Conservation (phyloP, 2,797 vertebrate species). For the Enteromius anoplus region DNA sequence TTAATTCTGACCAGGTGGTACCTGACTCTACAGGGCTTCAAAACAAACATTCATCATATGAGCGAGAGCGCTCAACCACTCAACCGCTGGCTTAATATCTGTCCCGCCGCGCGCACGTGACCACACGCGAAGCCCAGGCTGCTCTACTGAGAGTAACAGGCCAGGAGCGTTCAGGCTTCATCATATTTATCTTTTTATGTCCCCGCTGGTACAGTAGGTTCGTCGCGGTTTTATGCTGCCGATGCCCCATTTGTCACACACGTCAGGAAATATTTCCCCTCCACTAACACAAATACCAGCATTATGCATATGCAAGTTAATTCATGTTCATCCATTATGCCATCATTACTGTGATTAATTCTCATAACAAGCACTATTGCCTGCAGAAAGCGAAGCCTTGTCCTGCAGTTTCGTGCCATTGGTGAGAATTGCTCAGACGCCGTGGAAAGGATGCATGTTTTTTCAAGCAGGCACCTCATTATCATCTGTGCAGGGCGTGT, state of each 20-base stretch:
- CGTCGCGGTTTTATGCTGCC: neutral
- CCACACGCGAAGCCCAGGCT: neutral
- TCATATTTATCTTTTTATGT: conserved; percentile 25
- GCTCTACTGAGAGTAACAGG: conserved; percentile 9
- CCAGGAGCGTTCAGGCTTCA: conserved; percentile 36
- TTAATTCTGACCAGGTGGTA: conserved; percentile 48
- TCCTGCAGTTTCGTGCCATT: conserved; percentile 29
- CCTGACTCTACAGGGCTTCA: conserved; percentile 36
- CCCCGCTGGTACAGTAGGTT: conserved; percentile 18
- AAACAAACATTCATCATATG: conserved; percentile 48
- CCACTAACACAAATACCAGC: conserved; percentile 25
- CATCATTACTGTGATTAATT: conserved; percentile 53
- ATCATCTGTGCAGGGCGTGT: conserved; percentile 1
- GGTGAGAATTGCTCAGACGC: conserved; percentile 28
- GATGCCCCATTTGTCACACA: conserved; percentile 22
- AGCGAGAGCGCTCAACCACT: neutral
- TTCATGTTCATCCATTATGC: conserved; percentile 52
- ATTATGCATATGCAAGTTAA: conserved; percentile 52
- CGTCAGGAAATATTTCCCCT: conserved; percentile 28
- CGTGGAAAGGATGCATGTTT: conserved; percentile 30
- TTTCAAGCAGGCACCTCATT: conserved; percentile 40
- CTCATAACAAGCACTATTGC: conserved; percentile 39
- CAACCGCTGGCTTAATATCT: conserved; percentile 19
- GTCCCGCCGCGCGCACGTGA: conserved; percentile 22
- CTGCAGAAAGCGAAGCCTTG: conserved; percentile 26